Conservation (phyloP, 2,113 vertebrate genomes). For the Phaethon lepturus region DNA sequence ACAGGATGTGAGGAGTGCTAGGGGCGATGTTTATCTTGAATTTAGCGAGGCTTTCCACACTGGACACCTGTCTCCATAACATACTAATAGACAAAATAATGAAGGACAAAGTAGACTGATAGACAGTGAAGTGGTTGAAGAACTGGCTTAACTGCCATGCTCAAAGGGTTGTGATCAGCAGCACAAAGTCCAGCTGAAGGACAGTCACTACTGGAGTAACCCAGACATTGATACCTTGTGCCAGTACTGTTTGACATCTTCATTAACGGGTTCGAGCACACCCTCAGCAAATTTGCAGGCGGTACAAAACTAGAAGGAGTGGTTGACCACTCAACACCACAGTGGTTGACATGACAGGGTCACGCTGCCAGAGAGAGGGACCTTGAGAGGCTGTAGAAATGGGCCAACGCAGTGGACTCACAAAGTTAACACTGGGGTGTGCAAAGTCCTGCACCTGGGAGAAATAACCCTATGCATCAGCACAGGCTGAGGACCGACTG, state of each 20-base stretch:
- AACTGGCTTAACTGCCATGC: background rate
- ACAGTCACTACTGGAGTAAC: background rate
- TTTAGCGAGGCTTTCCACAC: background rate
- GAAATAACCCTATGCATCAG: background rate
- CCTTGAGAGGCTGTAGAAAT: background rate
- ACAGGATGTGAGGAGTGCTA: background rate
- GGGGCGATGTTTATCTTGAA: background rate
- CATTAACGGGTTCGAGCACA: background rate
- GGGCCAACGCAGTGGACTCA: background rate
- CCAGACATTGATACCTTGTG: background rate
- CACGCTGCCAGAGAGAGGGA: background rate
- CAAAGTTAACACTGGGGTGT: background rate
- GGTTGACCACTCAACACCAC: no score
- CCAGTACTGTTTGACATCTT: background rate
- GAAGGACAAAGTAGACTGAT: background rate
- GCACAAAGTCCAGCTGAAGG: background rate
- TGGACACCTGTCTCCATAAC: background rate
- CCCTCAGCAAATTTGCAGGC: background rate
- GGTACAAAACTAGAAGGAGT: background rate
- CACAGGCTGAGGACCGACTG: background rate
- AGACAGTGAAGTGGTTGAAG: background rate
- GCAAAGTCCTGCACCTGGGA: background rate
- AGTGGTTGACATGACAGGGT: no score
- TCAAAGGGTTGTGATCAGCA: background rate
- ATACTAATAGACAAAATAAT: background rate